Evolutionary conservation across 2,888 invertebrate species (phyloP).

Genomic region (Apamea anceps): DNA sequence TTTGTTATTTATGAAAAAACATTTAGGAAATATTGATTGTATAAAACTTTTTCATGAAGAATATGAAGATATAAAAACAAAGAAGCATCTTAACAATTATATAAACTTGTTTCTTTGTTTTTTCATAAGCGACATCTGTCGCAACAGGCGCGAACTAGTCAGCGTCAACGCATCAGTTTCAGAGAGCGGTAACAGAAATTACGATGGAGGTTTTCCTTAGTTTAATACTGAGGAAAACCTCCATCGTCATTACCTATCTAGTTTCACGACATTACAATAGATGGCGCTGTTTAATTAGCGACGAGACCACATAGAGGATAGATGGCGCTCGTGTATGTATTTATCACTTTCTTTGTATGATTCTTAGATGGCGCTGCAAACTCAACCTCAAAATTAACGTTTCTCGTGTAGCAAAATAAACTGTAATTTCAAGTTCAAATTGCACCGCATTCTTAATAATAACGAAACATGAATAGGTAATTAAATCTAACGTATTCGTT

Average conservation of each 20-base stretch:
- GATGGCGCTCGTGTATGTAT: background rate
- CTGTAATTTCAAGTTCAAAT: conserved; percentile 18
- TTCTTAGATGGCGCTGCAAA: conserved; percentile 42
- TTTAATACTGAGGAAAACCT: background rate
- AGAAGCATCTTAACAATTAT: background rate
- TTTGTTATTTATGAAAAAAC: background rate
- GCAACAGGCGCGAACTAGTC: background rate
- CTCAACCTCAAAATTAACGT: conserved; percentile 32
- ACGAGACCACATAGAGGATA: background rate
- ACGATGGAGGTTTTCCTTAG: no score
- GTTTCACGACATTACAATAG: conserved; percentile 19
- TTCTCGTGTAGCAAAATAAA: background rate
- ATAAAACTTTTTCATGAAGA: background rate
- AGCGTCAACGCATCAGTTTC: background rate
- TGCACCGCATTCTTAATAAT: background rate
- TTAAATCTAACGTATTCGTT: background rate
- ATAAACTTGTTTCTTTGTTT: background rate
- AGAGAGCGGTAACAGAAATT: background rate
- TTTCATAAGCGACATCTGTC: conserved; percentile 26
- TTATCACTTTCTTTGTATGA: background rate
- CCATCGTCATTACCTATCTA: background rate
- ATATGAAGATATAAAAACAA: background rate
- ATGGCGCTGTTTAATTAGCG: conserved; percentile 16
- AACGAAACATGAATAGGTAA: conserved; percentile 21
- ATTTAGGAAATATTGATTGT: no score